Base-by-base conservation (phyloP, 1,140 invertebrate species). In the Sinella curviseta region DNA sequence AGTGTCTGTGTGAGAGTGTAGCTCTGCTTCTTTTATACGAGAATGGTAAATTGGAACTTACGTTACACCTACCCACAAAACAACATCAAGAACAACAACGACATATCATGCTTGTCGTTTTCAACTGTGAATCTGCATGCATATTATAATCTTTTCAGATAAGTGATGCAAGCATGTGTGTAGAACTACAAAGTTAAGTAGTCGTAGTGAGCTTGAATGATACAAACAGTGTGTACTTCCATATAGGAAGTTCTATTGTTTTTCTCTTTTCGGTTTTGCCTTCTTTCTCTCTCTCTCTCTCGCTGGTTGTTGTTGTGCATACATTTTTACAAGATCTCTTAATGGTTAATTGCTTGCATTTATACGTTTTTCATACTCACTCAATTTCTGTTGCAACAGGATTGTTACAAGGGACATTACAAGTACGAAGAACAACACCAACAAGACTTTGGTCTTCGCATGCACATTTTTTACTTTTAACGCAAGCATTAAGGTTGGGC, bases 331-430 rank as follows among this genome's bases (percentile, higher is more conserved):
- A 65, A 26, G 4, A 26, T 65, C 16, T 70, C 65, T 30, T 70
- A 31, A 70, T 70, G 65, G 65, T 70, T 70, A 70, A 70, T 70
- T 70, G 65, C 65, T 70, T 70, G 65, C 65, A 14, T 70, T 4
- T 24, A 8, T 70, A 8, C 24, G 8, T 65, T 65, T 65, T 70
- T 33, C 31, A 14, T 70, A 70, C 65, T 33, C 26, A 70, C 65
- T 31, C 65, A 70, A 70, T 70, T 33, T n/a, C 30, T 70, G 65
- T 70, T 60, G 55, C 55, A 60, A 24, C 55, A 14, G 8, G n/a
- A 60, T 33, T 33, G 12, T 65, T 70, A 70, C 65, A 70, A 70
- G 65, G 12, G 8, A 33, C 28, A 70, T 70, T 70, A 70, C 65
- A 70, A 70, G n/a, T n/a, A n/a, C n/a, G n/a, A n/a, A n/a, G n/a